Base-by-base conservation (phyloP, 2,888 invertebrate species). In the Tridacna crocea region DNA sequence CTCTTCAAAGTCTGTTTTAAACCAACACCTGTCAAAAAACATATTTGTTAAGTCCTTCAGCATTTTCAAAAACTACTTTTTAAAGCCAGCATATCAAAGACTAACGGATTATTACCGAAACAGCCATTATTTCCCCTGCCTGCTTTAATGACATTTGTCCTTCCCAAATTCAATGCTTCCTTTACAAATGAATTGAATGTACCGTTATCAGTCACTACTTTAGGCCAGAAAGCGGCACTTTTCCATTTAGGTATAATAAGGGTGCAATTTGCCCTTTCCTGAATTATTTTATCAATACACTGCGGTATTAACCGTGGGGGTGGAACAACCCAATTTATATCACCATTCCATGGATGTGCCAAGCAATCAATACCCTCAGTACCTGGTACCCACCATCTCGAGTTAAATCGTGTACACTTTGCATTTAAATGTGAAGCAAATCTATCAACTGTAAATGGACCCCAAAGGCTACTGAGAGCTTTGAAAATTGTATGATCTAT, bases 181-280 rank as follows among this genome's bases (percentile, higher is more conserved):
- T 47, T 70, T 22, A 70, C 24, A 65, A 63, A 65, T 15, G 63
- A 24, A 19, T 47, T 65, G 46, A 27, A 74, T 36, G 22, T 61
- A 24, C 63, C 60, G 15, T 24, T n/a, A 19, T 27, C 24, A 27
- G n/a, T 19, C 27, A 73, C 24, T 36, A 75, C 17, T 26, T 13
- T 27, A 10, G 76, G 68, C 80, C 80, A 80, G 66, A 60, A 80
- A 12, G 76, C 60, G 24, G 72, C 76, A 24, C 48, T 72, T 73
- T 63, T 80, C 76, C 73, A 80, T 63, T 65, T 61, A 27, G 76
- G 77, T 47, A 80, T 63, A 58, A 80, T 55, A 58, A 80, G 68
- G 51, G 72, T 80, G 17, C 76, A 27, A 17, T 47, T 47, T n/a
- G 72, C 55, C 47, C 66, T 76, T 51, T 77, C 80, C 19, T 13